Evolutionary conservation across 2,888 invertebrate species (phyloP), one percentile per base, ranked within the genome.

Genomic region (Lottia scabra): DNA sequence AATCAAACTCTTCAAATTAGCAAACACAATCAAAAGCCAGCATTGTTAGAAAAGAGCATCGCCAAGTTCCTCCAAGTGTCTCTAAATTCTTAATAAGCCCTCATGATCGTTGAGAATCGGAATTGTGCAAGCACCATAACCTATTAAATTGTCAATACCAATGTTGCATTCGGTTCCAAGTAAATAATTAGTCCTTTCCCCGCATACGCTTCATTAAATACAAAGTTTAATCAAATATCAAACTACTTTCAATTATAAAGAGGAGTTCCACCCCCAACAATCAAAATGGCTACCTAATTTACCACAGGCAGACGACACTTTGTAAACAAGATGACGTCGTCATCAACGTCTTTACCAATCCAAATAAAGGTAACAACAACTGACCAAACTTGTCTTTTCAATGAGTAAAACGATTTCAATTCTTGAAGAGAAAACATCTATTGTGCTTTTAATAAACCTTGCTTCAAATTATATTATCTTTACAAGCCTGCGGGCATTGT

Each of bases 271-370:
- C 13, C 56, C 56, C 56, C 12, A 23, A 23, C 56, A 56, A 56
- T 56, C 56, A 23, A 56, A 23, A 56, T 56, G 56, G 23, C 56
- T 2, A 13, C 23, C 56, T 56, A 23, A 56, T 56, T 56, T 56
- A 56, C 56, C 56, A 56, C 56, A 56, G 19, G 19, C 56, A 56
- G 56, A 13, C 56, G n/a, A 56, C 56, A 56, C 56, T 56, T 56
- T 23, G 19, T 23, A 10, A 56, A 56, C 23, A 23, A 56, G 10
- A 56, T 56, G 38, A 6, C 10, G 38, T 56, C 56, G 56, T 19
- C 56, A 56, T 56, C 8, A n/a, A 23, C 56, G 56, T 56, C 56
- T n/a, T 23, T 56, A 3, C 23, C 38, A 56, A 23, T 10, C 19
- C 23, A 56, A 56, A 56, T 56, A 56, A 56, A 19, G 56, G 56